These are phyloP conservation scores for Typhlichthys subterraneus DNA, from an alignment of 2,797 vertebrate genomes.

Conservation along the genomic window DNA sequence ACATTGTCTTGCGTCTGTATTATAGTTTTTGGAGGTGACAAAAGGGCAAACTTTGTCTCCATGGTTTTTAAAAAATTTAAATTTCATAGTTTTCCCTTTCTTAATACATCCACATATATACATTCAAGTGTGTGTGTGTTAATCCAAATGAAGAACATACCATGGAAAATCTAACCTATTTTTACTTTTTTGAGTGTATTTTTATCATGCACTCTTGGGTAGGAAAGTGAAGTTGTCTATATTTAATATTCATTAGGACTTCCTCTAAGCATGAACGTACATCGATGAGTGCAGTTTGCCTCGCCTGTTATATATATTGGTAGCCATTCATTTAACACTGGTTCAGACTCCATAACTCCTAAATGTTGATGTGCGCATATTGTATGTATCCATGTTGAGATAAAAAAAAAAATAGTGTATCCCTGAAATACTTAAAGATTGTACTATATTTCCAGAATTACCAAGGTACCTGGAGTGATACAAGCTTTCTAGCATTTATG, in stretches of 20 bases:
- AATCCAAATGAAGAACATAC: conserved; percentile 64
- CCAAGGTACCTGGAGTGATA: conserved; percentile 81
- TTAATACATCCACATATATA: conserved; percentile 75
- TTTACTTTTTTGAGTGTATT: conserved; percentile 37
- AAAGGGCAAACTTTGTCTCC: conserved; percentile 63
- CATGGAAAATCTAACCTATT: conserved; percentile 49
- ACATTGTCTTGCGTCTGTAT: conserved; percentile 65
- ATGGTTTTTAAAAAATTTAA: conserved; percentile 67
- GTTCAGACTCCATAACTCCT: conserved; percentile 72
- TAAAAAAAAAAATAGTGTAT: conserved; percentile 70
- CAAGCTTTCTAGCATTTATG: conserved; percentile 80
- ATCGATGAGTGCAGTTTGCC: conserved; percentile 65
- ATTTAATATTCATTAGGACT: conserved; percentile 66
- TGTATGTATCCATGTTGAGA: conserved; percentile 80
- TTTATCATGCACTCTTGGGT: conserved; percentile 53
- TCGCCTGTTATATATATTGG: conserved; percentile 67
- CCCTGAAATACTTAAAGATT: conserved; percentile 79
- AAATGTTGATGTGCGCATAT: conserved; percentile 74
- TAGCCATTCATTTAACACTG: conserved; percentile 69
- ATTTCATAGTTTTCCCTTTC: conserved; percentile 61
- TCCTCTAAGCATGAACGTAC: conserved; percentile 69
- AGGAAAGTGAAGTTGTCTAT: conserved; percentile 61
- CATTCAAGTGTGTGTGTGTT: conserved; percentile 34
- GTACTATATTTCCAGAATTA: conserved; percentile 82
- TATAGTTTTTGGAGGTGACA: conserved; percentile 55